These are phyloP conservation scores for Calidris pugnax DNA, from an alignment of 2,113 vertebrate species.

Conservation along the genomic window DNA sequence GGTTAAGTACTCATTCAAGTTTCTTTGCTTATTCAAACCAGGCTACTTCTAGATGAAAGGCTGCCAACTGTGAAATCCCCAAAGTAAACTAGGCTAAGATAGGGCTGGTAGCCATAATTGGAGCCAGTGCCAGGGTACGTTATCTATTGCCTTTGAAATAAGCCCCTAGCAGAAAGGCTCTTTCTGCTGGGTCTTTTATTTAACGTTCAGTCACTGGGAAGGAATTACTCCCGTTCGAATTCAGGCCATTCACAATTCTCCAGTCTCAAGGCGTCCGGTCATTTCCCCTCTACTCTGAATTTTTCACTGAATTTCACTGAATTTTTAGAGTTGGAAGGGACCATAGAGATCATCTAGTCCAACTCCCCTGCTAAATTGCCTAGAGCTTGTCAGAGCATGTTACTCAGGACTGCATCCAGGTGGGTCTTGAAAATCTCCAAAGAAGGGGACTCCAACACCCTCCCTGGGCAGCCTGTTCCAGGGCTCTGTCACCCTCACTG, in stretches of 20 bases:
- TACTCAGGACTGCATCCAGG: no score
- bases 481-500: no score
- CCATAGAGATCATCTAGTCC: no score
- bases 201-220: background rate
- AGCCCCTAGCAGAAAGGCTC: conserved; percentile 28
- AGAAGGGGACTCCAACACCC: no score
- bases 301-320: no score
- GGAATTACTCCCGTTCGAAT: background rate
- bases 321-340: no score
- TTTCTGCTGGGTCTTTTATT: conserved; percentile 14
- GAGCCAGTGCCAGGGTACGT: background rate
- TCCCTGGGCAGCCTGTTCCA: no score
- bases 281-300: background rate
- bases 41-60: conserved; percentile 57
- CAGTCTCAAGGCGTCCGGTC: background rate
- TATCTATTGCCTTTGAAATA: conserved; percentile 62
- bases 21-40: conserved; percentile 68
- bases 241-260: background rate
- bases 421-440: no score
- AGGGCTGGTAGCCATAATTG: conserved; percentile 52
- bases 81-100: conserved; percentile 56
- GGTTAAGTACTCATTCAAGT: conserved; percentile 65
- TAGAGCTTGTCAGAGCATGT: no score
- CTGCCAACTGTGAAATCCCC: conserved; percentile 63
- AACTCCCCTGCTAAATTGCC: no score